Conservation (phyloP, 2,797 vertebrate genomes). For the Lophotriccus pileatus region DNA sequence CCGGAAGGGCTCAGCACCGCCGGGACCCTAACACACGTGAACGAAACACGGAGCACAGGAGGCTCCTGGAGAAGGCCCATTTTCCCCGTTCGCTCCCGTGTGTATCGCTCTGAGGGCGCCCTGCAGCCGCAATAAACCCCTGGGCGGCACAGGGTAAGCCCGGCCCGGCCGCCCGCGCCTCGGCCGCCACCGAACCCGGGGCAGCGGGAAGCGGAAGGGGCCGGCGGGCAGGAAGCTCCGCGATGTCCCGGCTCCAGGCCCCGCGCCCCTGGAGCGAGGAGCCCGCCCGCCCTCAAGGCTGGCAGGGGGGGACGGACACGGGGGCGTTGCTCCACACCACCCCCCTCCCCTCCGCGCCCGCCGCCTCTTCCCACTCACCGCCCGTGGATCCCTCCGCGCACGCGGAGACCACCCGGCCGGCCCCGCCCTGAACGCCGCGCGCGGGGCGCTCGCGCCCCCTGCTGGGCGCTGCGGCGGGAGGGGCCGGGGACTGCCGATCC, state of each 20-base stretch:
- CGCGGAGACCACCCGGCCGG: not conserved
- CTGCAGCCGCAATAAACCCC: too few relatives aligned
- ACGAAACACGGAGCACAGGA: accelerated
- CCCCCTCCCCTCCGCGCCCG: not conserved
- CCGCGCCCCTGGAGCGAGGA: not conserved
- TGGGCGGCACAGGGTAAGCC: accelerated
- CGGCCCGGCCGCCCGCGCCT: not conserved
- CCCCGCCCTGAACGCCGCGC: not conserved
- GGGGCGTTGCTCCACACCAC: too few relatives aligned
- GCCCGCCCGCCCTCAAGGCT: not conserved
- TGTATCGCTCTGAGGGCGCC: accelerated
- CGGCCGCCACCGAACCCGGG: not conserved
- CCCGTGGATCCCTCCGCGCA: not conserved
- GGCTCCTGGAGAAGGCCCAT: accelerated
- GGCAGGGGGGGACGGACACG: not conserved
- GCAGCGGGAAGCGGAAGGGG: not conserved
- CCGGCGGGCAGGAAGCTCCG: not conserved
- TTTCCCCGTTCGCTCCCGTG: accelerated
- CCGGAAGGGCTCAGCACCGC: accelerated
- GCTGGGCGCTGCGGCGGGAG: not conserved
- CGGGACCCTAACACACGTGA: accelerated
- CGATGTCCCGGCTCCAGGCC: not conserved
- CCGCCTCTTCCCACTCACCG: not conserved
- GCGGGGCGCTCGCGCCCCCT: not conserved
- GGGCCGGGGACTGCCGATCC: too few relatives aligned